Evolutionary conservation across 1,140 invertebrate species (phyloP), one percentile per base, ranked within the genome.

Genomic region (Drosophila parabipectinata): DNA sequence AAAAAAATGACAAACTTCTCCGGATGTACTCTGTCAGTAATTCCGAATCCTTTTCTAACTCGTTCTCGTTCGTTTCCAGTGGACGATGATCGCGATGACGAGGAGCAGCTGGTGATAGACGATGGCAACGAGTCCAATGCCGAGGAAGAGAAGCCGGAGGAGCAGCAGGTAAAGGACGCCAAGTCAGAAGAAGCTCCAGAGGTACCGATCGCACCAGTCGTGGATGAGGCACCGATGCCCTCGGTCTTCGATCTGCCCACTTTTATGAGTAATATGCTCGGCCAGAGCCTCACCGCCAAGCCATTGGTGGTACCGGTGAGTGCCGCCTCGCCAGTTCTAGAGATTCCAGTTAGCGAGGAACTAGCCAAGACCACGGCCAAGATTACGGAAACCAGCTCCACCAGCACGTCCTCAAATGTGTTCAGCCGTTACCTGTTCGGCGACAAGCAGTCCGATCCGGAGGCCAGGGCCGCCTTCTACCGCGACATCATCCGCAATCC

Each of bases 41-140:
- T 15, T 44, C 41, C 41, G 8, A 10, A 9, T 26, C 32, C 30
- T 1, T 47, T 30, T 14, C 30, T 18, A 6, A 52, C 21, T 21
- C 45, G 1, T 54, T 5, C 26, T 28, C 26, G 26, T 5, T 6
- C 47, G 3, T 54, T 77, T 55, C 4, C 26, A 90, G 80, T 79
- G 60, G 91, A 91, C 55, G 90, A 91, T 28, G 91, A 85, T 51
- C 82, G 64, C 3, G 82, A 91, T 47, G 87, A 90, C 55, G 91
- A 91, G 18, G 89, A 91, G 41, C 77, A 90, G 50, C 61, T 91
- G 57, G 79, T 91, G 18, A 91, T 91, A 6, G 89, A 91, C 55
- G 90, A 90, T 56, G 84, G 87, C 48, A 80, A 89, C 18, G 80
- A 84, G 14, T 76, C 73, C 8, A 53, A 34, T 1, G 71, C 52